Evolutionary conservation across 2,888 invertebrate genomes (phyloP), one percentile per base, ranked within the genome.

Genomic region (Drosophila ustulata): DNA sequence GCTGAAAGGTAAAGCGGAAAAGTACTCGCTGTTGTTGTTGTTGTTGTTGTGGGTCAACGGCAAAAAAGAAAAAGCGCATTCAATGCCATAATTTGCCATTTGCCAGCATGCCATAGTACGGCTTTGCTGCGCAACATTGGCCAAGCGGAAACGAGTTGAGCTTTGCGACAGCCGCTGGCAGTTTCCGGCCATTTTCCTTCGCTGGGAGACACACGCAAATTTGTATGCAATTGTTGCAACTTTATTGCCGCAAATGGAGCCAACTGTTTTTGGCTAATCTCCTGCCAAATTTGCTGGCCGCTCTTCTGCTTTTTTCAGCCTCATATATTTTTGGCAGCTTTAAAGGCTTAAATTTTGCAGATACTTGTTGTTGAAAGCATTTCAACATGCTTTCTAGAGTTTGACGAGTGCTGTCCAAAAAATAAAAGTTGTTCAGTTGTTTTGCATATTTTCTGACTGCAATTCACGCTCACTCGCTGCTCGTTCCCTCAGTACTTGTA

Each of bases 191-290:
- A 61, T 56, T 52, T 55, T 39, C 53, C 56, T 58, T 59, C 34
- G 45, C 61, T 28, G 70, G 51, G 52, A 50, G 55, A 66, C 74
- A 73, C 13, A 50, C 34, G 11, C 34, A 51, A 41, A 43, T 45
- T 65, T 78, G 51, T 69, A 46, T 83, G 67, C 86, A 82, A 70
- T 87, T 81, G 87, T 84, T 87, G 89, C 89, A 89, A 66, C 87
- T 89, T 73, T 66, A 75, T 80, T 51, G 83, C 80, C 74, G 67
- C 75, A 87, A 89, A 88, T 87, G 74, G 71, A 72, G 68, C 68
- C 76, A 84, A 76, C 78, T 59, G 69, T 69, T 75, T 80, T 82
- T 45, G 63, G 64, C 85, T 84, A 89, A 88, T 89, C 76, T 84
- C 62, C 64, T 75, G 74, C 75, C 88, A 78, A 57, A 84, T 81